phyloP scores from a whole-genome alignment of 2,797 vertebrate genomes.

The Lophura swinhoii region DNA sequence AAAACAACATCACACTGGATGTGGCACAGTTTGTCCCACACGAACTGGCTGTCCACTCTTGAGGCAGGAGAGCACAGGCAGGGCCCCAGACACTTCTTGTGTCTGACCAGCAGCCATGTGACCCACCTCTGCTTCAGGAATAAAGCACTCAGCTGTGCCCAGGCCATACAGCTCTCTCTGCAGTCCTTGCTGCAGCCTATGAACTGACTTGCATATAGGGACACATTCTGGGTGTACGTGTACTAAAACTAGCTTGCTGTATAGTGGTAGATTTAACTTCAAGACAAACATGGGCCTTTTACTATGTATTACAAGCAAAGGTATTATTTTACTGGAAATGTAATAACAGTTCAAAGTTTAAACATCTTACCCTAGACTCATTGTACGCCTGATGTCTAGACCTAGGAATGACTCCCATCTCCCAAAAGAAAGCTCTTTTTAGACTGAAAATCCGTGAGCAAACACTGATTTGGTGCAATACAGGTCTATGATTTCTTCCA shows the following conservation, averaged over 20 bases:
- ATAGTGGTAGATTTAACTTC: not conserved
- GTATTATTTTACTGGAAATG: not conserved
- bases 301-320: not conserved
- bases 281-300: not conserved
- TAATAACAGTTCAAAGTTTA: not conserved
- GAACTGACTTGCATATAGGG: not conserved
- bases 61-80: not conserved
- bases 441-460: not conserved
- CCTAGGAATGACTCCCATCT: not conserved
- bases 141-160: not conserved
- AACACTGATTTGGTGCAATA: not conserved
- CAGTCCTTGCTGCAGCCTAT: not conserved
- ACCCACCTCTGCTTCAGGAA: not conserved
- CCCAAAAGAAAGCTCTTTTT: not conserved
- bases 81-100: not conserved
- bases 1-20: not conserved
- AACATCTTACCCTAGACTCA: not conserved
- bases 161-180: not conserved
- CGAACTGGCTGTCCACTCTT: accelerated
- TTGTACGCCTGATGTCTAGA: not conserved
- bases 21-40: not conserved
- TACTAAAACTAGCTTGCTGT: not conserved
- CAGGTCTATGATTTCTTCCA: not conserved
- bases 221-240: accelerated
- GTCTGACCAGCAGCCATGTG: not conserved